Evolutionary conservation across 2,888 invertebrate genomes (phyloP), one percentile per base, ranked within the genome.

Genomic region (Argyra leucocephala): DNA sequence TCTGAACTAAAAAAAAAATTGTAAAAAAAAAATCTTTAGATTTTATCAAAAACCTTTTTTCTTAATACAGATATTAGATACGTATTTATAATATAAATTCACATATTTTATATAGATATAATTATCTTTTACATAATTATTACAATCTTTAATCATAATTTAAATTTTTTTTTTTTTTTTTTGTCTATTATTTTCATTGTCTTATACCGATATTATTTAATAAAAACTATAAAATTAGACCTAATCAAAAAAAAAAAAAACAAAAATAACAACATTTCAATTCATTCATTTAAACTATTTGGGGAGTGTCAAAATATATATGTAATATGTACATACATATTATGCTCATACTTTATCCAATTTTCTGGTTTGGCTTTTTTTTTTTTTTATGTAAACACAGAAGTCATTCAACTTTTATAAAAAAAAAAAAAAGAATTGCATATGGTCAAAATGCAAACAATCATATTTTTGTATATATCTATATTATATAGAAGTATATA

Each of bases 191-290:
- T 48, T 48, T 48, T 48, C 48, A 48, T 48, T 48, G 48, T 48
- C 48, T 48, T 48, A 18, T 48, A 48, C 48, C 48, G 48, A 48
- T 48, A 48, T 48, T 48, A 48, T 48, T 48, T 48, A 48, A 48
- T 48, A 48, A 48, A 18, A 48, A 18, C 1, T 12, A 48, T 18
- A 48, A 9, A 48, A 48, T 18, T 5, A 31, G 10, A 10, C 5
- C 5, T 7, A 31, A 31, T 31, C 10, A 48, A 12, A 37, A 15
- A 37, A 37, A 37, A 10, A 37, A 37, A 37, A 37, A 37, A 12
- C 12, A 48, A 48, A 15, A 48, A 48, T 18, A 48, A 18, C 4
- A 15, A 12, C 15, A 48, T 12, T 48, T n/a, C 48, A 48, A 48
- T 48, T 48, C 48, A 48, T 48, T 48, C 48, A 48, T 18, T 48